Base-by-base conservation (phyloP, 1,140 invertebrate species). In the Leptonema lineaticorne region DNA sequence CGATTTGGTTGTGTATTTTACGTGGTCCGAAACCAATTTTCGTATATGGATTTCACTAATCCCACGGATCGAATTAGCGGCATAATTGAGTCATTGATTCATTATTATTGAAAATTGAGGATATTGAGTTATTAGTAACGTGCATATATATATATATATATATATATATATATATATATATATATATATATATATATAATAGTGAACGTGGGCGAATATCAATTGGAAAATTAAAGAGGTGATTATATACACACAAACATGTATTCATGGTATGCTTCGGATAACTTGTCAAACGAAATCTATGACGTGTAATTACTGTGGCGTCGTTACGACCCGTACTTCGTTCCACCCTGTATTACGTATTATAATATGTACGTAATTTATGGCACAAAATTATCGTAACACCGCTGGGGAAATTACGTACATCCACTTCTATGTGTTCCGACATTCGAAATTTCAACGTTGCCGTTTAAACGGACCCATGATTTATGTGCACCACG, bases 211-310 rank as follows among this genome's bases (percentile, higher is more conserved):
- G 37, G 37, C 16, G 37, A 9, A 16, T 41, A 14, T 41, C 37
- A 41, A 41, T 41, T 9, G 37, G 37, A 41, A 41, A 41, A 41
- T 41, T n/a, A n/a, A n/a, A n/a, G 37, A 41, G 37, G 11, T 16
- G 37, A 4, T 16, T 9, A 41, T 9, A 41, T 16, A 41, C n/a
- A n/a, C n/a, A n/a, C n/a, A n/a, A n/a, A n/a, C 37, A 53, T 22
- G n/a, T 18, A 53, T 53, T 53, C 48, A n/a, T n/a, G 48, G 48
- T 53, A n/a, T 14, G 37, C 37, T 41, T n/a, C n/a, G 2, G 18
- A 26, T 53, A n/a, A 53, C 18, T 53, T 53, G 48, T 53, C 48
- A 53, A 26, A 26, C 48, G 24, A 53, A 53, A 53, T 53, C 48
- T 53, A 53, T 18, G 48, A 53, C 48, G 24, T 53, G 20, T 53